Conservation (phyloP, 37 sponge, comb jelly and placozoan genomes). For the Halichondria panicea region DNA sequence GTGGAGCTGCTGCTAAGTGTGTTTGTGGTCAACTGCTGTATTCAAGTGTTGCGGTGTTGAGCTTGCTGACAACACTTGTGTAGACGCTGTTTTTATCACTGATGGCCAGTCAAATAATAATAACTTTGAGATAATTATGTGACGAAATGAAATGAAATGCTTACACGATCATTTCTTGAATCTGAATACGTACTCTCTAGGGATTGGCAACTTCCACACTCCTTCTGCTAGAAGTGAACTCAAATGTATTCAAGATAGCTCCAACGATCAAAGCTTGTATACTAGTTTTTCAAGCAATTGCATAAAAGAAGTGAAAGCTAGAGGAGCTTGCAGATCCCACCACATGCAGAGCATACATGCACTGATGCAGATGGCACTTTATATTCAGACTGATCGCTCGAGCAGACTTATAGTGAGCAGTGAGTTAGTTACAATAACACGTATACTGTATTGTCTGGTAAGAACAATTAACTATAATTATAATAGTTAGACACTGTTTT, state of each 20-base stretch:
- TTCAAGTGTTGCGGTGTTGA: constrained; percentile 9
- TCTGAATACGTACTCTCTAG: constrained; percentile 38
- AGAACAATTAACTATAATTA: too few species aligned
- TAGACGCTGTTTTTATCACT: constrained; percentile 41
- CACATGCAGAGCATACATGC: too few species aligned
- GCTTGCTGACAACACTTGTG: constrained; percentile 12
- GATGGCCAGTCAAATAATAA: constrained; percentile 37
- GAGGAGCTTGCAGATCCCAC: too few species aligned
- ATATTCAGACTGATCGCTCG: too few species aligned
- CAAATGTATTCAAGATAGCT: not conserved
- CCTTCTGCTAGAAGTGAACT: constrained; percentile 16
- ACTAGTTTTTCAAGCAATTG: too few species aligned
- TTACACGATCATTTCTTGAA: constrained; percentile 13
- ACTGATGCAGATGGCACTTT: too few species aligned
- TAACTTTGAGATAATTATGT: not conserved
- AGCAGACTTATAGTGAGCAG: too few species aligned
- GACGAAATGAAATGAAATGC: not conserved
- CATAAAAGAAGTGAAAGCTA: too few species aligned
- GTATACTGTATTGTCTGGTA: too few species aligned
- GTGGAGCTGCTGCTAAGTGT: constrained; percentile 34
- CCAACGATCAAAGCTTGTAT: not conserved
- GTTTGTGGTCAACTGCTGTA: constrained; percentile 7
- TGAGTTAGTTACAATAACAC: too few species aligned
- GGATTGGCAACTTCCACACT: constrained; percentile 2
- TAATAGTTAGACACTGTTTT: too few species aligned